Evolutionary conservation across 2,888 invertebrate species (phyloP), one percentile per base, ranked within the genome.

Genomic region (Serrognathus titanus): DNA sequence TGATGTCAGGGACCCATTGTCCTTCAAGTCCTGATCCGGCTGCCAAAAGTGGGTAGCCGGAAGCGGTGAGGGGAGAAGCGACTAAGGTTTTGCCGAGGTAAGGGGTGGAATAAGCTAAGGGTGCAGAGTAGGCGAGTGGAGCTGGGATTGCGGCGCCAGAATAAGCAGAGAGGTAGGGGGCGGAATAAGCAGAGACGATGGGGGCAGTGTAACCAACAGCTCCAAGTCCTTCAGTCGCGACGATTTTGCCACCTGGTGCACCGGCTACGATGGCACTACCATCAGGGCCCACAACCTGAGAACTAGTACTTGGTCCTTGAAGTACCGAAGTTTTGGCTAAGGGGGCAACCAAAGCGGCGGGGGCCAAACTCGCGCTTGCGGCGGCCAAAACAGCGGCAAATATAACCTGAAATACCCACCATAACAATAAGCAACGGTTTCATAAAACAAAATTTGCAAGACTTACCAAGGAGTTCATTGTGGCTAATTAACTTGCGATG

Each of bases 21-120:
- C 69, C 68, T 66, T 67, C 68, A 41, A 64, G 49, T 48, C 66
- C 69, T 47, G 66, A 66, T 16, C 67, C 67, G 20, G 66, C 46
- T 38, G 67, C 66, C 8, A 63, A 53, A 10, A 60, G 40, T 41
- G 65, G 65, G 53, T 66, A 66, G 51, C 66, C 66, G 37, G 62
- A 53, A n/a, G 61, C 58, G 46, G 55, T 53, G 24, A 57, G 20
- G 31, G 61, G 61, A 31, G 58, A 57, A 40, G 62, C 60, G 11
- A 61, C 57, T 9, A 59, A 46, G 38, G 58, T 45, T 38, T 46
- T 53, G 24, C 46, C 61, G n/a, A 43, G 43, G 12, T 55, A 35
- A 57, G 59, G 57, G 38, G 57, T 53, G 31, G 48, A 43, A 16
- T 50, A 51, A 48, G 55, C 57, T 12, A 51, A 45, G 11, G 39